Conservation (phyloP, 2,888 invertebrate genomes). For the Dasypolia templi region DNA sequence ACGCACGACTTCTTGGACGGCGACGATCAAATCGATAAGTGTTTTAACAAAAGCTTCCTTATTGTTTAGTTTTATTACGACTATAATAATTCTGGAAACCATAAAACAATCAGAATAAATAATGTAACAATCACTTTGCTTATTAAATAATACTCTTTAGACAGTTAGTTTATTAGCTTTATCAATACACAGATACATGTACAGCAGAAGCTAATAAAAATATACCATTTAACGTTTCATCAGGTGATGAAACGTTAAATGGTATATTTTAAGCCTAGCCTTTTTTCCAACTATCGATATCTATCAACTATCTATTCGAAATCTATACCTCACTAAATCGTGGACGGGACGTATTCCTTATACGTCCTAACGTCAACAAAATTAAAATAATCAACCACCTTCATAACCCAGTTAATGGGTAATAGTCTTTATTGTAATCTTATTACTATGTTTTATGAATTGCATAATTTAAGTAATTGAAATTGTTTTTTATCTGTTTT, state of each 20-base stretch:
- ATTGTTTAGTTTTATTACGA: constrained; percentile 16
- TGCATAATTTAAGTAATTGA: too few species aligned
- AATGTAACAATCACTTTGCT: not conserved
- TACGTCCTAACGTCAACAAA: too few species aligned
- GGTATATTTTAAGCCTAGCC: too few species aligned
- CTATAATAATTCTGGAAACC: constrained; percentile 11
- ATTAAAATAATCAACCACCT: too few species aligned
- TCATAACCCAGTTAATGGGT: not conserved
- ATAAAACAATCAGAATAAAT: constrained; percentile 2
- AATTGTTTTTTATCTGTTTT: too few species aligned
- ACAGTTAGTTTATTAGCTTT: not conserved
- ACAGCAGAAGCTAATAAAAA: not conserved
- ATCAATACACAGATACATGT: not conserved
- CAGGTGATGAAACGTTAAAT: too few species aligned
- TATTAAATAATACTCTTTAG: constrained; percentile 1
- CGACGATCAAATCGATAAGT: constrained; percentile 24
- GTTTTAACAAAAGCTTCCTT: constrained; percentile 28
- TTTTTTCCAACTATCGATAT: not conserved
- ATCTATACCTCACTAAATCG: too few species aligned
- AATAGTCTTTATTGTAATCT: too few species aligned
- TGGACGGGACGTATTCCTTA: too few species aligned
- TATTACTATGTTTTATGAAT: too few species aligned
- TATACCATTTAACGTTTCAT: not conserved
- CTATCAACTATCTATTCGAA: too few species aligned
- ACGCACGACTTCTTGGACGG: constrained; percentile 22